A percentile compares a stretch with the other conserved stretches of the same genome.
Evolutionary conservation across 2,888 invertebrate genomes (phyloP).

Genomic region (Microplitis manilae): DNA sequence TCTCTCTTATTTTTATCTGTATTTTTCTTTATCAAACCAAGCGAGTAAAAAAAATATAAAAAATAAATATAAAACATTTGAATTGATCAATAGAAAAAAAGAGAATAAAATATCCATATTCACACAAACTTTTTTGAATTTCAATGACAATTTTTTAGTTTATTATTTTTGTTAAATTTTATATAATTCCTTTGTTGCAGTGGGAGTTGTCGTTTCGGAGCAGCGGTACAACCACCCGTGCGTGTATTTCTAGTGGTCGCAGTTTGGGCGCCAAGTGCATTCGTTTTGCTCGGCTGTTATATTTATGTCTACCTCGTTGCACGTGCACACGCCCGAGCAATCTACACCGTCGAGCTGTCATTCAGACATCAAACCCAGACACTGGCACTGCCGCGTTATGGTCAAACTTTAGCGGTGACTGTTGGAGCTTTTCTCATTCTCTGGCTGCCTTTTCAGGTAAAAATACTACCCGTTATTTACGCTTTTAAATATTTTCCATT

Average conservation of each 20-base stretch:
- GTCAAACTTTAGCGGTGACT: conserved; percentile 77
- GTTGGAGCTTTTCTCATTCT: conserved; percentile 76
- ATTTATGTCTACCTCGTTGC: conserved; percentile 78
- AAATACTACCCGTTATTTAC: conserved; percentile 20
- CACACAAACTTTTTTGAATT: not conserved
- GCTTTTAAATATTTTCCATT: not conserved
- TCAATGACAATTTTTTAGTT: not conserved
- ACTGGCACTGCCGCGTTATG: conserved; percentile 74
- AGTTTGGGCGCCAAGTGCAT: conserved; percentile 76
- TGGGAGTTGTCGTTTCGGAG: conserved; percentile 73
- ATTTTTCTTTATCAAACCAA: not conserved
- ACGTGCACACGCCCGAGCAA: conserved; percentile 77
- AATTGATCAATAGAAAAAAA: not conserved
- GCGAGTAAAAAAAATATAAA: not conserved
- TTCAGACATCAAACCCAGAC: conserved; percentile 72
- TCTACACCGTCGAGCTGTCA: conserved; percentile 76
- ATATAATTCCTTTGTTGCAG: conserved; percentile 59
- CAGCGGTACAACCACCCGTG: conserved; percentile 73
- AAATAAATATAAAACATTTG: not conserved
- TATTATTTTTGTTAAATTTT: not conserved
- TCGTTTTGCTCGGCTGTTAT: conserved; percentile 76
- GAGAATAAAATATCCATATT: too few relatives aligned
- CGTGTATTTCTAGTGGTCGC: conserved; percentile 75
- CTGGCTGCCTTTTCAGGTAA: conserved; percentile 78
- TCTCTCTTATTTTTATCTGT: not conserved